Evolutionary conservation across 2,113 vertebrate genomes (phyloP).

Genomic region (Oxyruncus cristatus): DNA sequence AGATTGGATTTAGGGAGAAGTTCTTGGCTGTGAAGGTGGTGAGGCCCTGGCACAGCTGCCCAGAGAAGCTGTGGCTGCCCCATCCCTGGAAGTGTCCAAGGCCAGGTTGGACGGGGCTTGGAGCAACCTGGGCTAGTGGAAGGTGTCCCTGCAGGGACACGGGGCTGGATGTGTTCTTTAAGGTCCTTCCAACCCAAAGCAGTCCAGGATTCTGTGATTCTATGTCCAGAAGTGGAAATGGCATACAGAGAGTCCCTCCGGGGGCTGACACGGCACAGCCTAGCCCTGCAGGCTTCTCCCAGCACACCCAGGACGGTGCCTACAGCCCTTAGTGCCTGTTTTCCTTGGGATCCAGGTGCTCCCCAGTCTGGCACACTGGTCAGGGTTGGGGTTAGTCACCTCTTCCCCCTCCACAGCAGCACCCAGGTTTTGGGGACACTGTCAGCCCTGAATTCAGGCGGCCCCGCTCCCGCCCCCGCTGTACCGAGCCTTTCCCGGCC

Average conservation of each 20-base stretch:
- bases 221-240: neutral
- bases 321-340: neutral
- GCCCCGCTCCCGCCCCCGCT: neutral
- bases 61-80: neutral
- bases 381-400: rapidly evolving
- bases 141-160: neutral
- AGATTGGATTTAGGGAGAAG: too few relatives aligned
- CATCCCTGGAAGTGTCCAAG: neutral
- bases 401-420: neutral
- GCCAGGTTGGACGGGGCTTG: neutral
- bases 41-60: neutral
- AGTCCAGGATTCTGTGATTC: neutral
- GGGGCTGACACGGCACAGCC: neutral
- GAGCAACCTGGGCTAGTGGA: rapidly evolving
- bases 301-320: rapidly evolving
- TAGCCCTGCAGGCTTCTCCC: neutral
- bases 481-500: neutral
- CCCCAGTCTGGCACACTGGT: neutral
- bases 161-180: too few relatives aligned
- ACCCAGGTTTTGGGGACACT: neutral
- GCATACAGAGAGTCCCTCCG: neutral
- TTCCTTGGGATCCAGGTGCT: too few relatives aligned
- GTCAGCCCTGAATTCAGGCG: neutral
- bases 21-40: neutral
- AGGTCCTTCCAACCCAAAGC: neutral